Conservation (phyloP, 1,140 invertebrate genomes). For the Heliconius hermathena region DNA sequence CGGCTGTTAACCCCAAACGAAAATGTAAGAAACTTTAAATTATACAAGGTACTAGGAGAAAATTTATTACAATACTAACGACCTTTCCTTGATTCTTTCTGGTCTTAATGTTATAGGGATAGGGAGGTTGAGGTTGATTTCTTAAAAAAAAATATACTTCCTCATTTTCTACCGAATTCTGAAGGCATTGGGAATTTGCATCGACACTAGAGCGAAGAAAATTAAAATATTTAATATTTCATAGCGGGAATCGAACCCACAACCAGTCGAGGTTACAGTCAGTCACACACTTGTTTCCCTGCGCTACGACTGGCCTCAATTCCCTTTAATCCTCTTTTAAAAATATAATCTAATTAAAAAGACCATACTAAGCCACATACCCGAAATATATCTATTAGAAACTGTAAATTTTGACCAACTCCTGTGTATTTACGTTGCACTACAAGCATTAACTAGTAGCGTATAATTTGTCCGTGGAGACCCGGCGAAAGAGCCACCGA, state of each 20-base stretch:
- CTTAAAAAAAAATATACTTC: too few relatives aligned
- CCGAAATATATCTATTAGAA: neutral
- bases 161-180: too few relatives aligned
- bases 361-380: neutral
- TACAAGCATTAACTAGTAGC: neutral
- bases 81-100: neutral
- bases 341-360: neutral
- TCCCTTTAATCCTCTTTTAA: too few relatives aligned
- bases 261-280: too few relatives aligned
- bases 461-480: constrained; percentile 13
- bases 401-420: neutral
- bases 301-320: too few relatives aligned
- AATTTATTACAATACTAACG: neutral
- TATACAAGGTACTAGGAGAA: neutral
- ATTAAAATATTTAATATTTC: too few relatives aligned
- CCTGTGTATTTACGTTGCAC: neutral
- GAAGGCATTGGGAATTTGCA: too few relatives aligned
- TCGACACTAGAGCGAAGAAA: too few relatives aligned
- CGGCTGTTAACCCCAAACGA: neutral
- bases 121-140: neutral
- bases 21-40: constrained; percentile 9
- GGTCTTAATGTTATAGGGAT: neutral
- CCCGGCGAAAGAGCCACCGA: neutral
- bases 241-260: too few relatives aligned
- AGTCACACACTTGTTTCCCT: too few relatives aligned